A percentile compares a stretch with the other conserved stretches of the same genome.
These are phyloP conservation scores for Cardiocondyla obscurior DNA, from an alignment of 1,140 invertebrate genomes.

Conservation along the genomic window DNA sequence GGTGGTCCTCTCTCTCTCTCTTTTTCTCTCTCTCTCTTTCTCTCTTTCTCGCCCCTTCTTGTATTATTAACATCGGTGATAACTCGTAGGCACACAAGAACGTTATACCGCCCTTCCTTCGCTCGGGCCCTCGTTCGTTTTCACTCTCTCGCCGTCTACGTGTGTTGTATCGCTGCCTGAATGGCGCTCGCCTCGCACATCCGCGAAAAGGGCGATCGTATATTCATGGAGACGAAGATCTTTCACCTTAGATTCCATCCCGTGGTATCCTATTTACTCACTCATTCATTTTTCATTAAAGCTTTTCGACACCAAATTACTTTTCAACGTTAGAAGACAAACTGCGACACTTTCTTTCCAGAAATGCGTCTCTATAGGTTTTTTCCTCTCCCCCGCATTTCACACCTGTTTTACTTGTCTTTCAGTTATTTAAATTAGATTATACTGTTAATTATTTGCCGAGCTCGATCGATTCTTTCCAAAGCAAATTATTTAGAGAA, in stretches of 20 bases:
- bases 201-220: constrained; percentile 28
- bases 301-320: constrained; percentile 27
- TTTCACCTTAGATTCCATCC: constrained; percentile 49
- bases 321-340: background rate
- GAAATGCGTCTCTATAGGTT: background rate
- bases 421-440: constrained; percentile 1
- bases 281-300: constrained; percentile 29
- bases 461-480: background rate
- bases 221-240: constrained; percentile 20
- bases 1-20: constrained; percentile 67
- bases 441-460: too few relatives aligned
- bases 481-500: background rate
- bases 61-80: constrained; percentile 74
- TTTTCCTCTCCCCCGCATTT: background rate
- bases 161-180: constrained; percentile 4
- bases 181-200: constrained; percentile 31
- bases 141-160: constrained; percentile 32
- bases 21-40: background rate
- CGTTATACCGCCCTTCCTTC: constrained; percentile 44
- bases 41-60: constrained; percentile 37
- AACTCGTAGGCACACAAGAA: constrained; percentile 60
- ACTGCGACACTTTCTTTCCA: background rate
- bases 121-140: constrained; percentile 29
- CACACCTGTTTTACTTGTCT: background rate
- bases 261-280: background rate